These are phyloP conservation scores for Lanius ludovicianus DNA, from an alignment of 2,113 vertebrate species.

Conservation along the genomic window DNA sequence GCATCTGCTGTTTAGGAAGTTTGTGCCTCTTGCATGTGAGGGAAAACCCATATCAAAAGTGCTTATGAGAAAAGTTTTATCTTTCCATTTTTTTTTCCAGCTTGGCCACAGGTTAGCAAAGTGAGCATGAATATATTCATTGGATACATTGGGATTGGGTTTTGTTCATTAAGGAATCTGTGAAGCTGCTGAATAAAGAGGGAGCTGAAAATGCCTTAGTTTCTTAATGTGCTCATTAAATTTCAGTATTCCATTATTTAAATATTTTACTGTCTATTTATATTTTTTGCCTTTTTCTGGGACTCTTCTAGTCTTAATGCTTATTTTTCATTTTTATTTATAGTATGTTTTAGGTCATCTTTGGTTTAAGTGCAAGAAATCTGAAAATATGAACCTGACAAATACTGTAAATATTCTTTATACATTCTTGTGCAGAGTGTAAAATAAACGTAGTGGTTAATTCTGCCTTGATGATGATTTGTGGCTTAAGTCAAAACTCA, in stretches of 20 bases:
- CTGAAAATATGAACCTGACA: background rate
- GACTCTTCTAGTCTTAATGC: background rate
- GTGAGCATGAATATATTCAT: background rate
- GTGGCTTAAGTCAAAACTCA: conserved; percentile 1
- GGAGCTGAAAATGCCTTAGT: background rate
- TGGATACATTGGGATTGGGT: background rate
- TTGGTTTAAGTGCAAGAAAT: conserved; percentile 5
- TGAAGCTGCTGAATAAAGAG: background rate
- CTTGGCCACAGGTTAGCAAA: background rate
- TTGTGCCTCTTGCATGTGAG: background rate
- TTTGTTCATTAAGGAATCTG: background rate
- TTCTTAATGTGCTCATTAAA: background rate
- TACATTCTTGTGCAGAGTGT: background rate
- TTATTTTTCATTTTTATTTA: background rate
- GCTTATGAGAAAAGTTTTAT: background rate
- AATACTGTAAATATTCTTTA: background rate
- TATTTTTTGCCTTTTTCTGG: background rate
- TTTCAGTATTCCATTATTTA: background rate
- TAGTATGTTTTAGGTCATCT: background rate
- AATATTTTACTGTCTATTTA: background rate
- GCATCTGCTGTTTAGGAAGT: background rate
- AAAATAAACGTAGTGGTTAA: conserved; percentile 5
- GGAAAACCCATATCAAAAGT: background rate
- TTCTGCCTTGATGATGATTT: background rate
- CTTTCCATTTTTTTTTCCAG: background rate